Evolutionary conservation across 1,140 invertebrate genomes (phyloP), one percentile per base, ranked within the genome.

Genomic region (Leptopilina clavipes): DNA sequence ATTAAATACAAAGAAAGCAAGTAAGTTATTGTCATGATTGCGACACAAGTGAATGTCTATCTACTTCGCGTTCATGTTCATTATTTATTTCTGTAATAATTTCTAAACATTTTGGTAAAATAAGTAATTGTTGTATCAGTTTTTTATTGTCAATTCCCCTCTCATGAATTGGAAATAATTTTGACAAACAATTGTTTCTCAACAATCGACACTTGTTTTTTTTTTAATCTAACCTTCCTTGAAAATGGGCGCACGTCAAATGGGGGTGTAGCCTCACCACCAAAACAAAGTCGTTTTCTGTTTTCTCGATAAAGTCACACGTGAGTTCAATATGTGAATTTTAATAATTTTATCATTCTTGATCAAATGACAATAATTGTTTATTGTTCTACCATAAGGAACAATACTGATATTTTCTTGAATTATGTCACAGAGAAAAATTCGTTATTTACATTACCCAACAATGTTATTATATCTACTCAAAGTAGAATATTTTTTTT

Each of bases 261-360:
- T n/a, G 59, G 59, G 22, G 22, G 59, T 65, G 25, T 65, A 37
- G 22, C 25, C 59, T 14, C 22, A 40, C 7, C 25, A 65, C 7
- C 25, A 65, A 14, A 65, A 31, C 25, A 65, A 65, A 65, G 59
- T 31, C 59, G 59, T 65, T 31, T 65, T 65, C 11, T 65, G 22
- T 37, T 65, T n/a, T 65, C 59, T 65, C 14, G 14, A 14, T 3
- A 22, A 59, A 22, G 37, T 25, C 9, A 22, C 56, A 31, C 59
- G 59, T 65, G 59, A 65, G 59, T 65, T 65, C 59, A 65, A 65
- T 65, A 65, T 65, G 56, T n/a, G 48, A 52, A 52, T 17, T 17
- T 52, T 3, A 31, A 52, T 7, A n/a, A 6, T n/a, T 17, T 52
- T 40, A 17, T 17, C 1, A 17, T 52, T n/a, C 8, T 52, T 52